Base-by-base conservation (phyloP, 2,113 vertebrate species). In the Hirundichthys speculiger region DNA sequence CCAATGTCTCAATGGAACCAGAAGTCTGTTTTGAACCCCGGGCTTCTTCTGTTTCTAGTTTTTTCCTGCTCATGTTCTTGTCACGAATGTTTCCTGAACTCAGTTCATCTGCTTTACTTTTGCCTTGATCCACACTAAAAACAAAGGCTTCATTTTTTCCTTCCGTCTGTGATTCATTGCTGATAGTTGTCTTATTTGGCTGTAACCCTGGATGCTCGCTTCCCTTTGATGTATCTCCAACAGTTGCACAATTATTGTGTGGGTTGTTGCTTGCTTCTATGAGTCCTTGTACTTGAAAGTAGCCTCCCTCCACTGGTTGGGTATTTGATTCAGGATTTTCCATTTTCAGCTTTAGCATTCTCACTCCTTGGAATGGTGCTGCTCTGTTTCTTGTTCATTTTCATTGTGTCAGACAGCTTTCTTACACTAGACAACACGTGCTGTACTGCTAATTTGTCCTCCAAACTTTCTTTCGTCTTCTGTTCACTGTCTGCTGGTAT, bases 211-310 rank as follows among this genome's bases (percentile, higher is more conserved):
- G 27, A 63, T 59, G 30, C 55, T 73, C 76, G 8, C 2, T 20
- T 77, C 13, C 47, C 19, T 83, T 56, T 69, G 54, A 50, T 6
- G 13, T 45, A 25, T 57, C 51, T 24, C 22, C 55, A 41, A 22
- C 34, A 52, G 55, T 63, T 57, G 11, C 40, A 16, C 1, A 13
- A 20, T 54, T 83, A 24, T 41, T 25, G 9, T 69, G 38, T 41
- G 47, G 5, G 40, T 47, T 30, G 19, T 22, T 54, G 22, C 51
- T 65, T 56, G 45, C 50, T 73, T 80, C 72, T 25, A 2, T 30
- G 48, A 8, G 38, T 10, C 84, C 59, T 72, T 89, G 80, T 30
- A 91, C 72, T 76, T 91, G 86, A 64, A 91, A 91, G 54, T 90
- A 91, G 30, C 77, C 84, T 64, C 40, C 73, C 22, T 81, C 72